Conservation (phyloP, 1,140 invertebrate species). For the Drosophila arawakana region DNA sequence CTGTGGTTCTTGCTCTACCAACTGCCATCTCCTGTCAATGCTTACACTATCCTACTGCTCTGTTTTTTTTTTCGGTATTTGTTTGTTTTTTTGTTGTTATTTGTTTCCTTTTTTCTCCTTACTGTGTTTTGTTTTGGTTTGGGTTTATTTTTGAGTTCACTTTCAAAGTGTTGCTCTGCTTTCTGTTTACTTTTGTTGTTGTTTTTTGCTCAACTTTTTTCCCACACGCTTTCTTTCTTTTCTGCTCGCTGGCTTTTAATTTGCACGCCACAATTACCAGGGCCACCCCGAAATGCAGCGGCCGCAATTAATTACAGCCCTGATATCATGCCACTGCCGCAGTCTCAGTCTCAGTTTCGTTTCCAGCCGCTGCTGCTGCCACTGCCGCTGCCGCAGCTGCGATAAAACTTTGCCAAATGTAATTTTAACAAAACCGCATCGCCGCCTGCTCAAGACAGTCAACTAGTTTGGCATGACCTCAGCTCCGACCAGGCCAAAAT, state of each 20-base stretch:
- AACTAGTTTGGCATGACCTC: constrained; percentile 18
- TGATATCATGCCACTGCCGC: constrained; percentile 69
- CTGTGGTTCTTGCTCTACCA: constrained; percentile 22
- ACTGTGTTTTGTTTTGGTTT: constrained; percentile 51
- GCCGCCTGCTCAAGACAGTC: constrained; percentile 75
- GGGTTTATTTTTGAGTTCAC: constrained; percentile 41
- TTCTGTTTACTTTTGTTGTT: constrained; percentile 63
- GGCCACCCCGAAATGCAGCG: constrained; percentile 79
- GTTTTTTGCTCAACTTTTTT: constrained; percentile 66
- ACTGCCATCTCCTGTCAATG: constrained; percentile 49
- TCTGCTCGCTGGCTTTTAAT: constrained; percentile 74
- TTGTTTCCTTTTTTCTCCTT: constrained; percentile 27
- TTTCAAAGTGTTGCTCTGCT: constrained; percentile 50
- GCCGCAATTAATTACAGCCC: constrained; percentile 80
- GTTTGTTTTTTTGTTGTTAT: constrained; percentile 29
- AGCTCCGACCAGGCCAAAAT: constrained; percentile 19
- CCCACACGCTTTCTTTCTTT: constrained; percentile 52
- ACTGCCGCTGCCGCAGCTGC: constrained; percentile 53
- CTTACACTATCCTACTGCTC: constrained; percentile 40
- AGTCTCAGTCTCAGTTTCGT: constrained; percentile 30
- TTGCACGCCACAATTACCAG: constrained; percentile 81
- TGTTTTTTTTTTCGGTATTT: constrained; percentile 19
- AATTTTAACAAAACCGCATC: constrained; percentile 83
- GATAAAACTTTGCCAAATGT: constrained; percentile 82
- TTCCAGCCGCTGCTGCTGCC: constrained; percentile 25